phyloP scores from a whole-genome alignment of 2,888 invertebrate genomes.

The Acanthosepion esculentum region DNA sequence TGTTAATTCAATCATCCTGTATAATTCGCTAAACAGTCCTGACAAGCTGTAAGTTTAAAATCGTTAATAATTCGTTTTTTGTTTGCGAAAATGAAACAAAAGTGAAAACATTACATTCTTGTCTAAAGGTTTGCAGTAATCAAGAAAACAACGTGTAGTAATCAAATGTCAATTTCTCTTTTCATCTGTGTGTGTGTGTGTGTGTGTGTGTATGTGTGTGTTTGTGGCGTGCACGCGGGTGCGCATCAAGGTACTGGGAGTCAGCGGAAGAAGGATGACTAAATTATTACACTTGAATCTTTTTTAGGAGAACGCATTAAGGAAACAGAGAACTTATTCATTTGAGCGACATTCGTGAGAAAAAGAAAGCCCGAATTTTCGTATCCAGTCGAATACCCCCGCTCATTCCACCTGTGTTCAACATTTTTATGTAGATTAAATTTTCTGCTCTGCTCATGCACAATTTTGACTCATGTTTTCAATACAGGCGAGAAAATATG shows the following conservation, averaged over 20 bases:
- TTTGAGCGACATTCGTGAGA: background rate
- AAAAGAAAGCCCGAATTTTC: no score
- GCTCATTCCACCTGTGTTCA: no score
- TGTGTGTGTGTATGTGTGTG: background rate
- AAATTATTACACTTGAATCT: background rate
- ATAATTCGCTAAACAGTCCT: no score
- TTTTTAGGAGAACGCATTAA: background rate
- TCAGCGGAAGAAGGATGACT: background rate
- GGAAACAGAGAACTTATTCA: background rate
- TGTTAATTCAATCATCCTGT: no score
- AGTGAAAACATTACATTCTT: no score
- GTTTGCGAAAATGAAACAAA: no score
- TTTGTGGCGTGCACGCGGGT: background rate
- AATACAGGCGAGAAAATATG: background rate
- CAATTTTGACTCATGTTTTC: background rate
- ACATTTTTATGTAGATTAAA: background rate
- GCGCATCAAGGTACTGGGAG: background rate
- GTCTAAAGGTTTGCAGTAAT: no score
- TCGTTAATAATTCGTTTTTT: no score
- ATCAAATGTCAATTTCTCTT: background rate
- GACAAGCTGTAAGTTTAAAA: no score
- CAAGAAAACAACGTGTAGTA: no score
- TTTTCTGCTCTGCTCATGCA: background rate
- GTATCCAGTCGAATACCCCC: no score
- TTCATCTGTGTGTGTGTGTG: no score